A percentile compares a stretch with the other conserved stretches of the same genome.
Conservation (phyloP, 2,797 vertebrate genomes). For the Acrossocheilus fasciatus region DNA sequence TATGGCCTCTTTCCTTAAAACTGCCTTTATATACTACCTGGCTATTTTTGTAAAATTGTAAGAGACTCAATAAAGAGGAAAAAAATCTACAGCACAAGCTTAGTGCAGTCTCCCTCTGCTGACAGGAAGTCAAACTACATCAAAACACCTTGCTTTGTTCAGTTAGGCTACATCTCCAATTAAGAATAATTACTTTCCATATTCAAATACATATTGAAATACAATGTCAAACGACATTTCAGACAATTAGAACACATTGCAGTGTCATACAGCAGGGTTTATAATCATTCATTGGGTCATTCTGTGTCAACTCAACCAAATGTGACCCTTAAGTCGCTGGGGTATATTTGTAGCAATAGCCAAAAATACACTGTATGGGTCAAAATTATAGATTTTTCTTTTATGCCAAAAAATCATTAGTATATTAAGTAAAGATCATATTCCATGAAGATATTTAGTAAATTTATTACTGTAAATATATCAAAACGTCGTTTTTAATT, state of each 20-base stretch:
- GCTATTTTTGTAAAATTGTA: not conserved
- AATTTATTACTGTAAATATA: no score
- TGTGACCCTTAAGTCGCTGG: no score
- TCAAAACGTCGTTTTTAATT: no score
- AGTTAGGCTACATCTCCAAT: not conserved
- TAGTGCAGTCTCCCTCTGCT: conserved; percentile 17
- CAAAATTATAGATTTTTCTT: no score
- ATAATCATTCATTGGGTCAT: not conserved
- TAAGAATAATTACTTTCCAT: not conserved
- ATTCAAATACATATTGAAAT: not conserved
- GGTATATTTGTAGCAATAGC: no score
- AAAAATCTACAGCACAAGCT: not conserved
- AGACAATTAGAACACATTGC: not conserved
- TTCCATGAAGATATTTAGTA: no score
- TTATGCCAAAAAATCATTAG: no score
- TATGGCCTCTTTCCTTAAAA: not conserved
- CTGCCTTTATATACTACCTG: not conserved
- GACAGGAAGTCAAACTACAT: not conserved
- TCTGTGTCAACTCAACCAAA: not conserved
- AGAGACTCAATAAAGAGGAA: not conserved
- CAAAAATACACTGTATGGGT: no score
- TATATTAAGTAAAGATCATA: no score
- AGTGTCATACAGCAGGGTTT: not conserved
- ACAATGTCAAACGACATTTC: not conserved
- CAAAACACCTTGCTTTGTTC: not conserved